Conservation (phyloP, 2,113 vertebrate genomes). For the Crotalus viridis region DNA sequence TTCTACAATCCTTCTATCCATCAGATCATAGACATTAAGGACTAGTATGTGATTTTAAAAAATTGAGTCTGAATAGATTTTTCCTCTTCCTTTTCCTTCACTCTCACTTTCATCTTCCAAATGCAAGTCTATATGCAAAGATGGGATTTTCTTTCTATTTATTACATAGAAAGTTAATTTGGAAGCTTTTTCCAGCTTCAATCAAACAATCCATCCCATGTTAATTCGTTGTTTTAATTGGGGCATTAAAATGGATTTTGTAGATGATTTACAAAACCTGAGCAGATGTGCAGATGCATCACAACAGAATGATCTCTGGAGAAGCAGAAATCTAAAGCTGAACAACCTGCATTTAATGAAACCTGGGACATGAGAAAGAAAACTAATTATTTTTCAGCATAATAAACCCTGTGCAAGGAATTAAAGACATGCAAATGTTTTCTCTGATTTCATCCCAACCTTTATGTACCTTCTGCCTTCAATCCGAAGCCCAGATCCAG, state of each 20-base stretch:
- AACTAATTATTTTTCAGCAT: constrained; percentile 9
- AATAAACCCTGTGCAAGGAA: neutral
- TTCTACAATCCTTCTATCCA: neutral
- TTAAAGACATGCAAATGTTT: neutral
- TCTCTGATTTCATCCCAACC: constrained; percentile 14
- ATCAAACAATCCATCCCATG: neutral
- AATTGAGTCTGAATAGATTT: neutral
- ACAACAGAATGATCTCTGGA: neutral
- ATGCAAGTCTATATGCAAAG: neutral
- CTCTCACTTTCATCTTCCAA: neutral
- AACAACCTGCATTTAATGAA: neutral
- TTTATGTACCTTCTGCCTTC: neutral
- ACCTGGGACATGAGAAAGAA: neutral
- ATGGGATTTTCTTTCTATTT: neutral
- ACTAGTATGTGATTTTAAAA: neutral
- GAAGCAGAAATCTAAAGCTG: neutral
- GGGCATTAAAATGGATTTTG: neutral
- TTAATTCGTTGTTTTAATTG: neutral
- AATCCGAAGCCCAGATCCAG: neutral
- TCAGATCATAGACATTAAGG: neutral
- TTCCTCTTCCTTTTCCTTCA: neutral
- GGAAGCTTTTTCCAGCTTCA: neutral
- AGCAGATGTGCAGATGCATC: neutral
- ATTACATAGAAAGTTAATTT: neutral
- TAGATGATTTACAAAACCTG: neutral